Percentiles rank a stretch among this genome's conserved stretches.
Conservation (phyloP, 2,888 invertebrate genomes). For the Blera fallax region DNA sequence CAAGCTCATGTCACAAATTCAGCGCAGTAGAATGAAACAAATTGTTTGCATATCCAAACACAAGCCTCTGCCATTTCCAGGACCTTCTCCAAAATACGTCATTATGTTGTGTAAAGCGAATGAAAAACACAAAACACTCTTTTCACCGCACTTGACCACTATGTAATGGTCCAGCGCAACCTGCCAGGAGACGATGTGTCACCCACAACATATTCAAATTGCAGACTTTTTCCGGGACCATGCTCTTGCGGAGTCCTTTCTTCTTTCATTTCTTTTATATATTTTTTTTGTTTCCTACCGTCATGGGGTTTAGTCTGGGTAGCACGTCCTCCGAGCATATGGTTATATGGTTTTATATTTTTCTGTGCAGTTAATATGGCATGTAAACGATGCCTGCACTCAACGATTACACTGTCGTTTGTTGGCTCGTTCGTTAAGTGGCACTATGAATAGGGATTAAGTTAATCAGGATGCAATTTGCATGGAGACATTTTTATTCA, state of each 20-base stretch:
- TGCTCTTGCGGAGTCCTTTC: conserved; percentile 4
- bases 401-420: conserved; percentile 58
- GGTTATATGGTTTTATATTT: conserved; percentile 30
- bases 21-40: not conserved
- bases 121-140: conserved; percentile 15
- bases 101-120: conserved; percentile 42
- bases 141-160: conserved; percentile 48
- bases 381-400: conserved; percentile 67
- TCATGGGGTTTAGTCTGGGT: not conserved
- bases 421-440: conserved; percentile 46
- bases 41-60: conserved; percentile 40
- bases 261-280: not conserved
- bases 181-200: conserved; percentile 19
- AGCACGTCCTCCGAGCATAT: conserved; percentile 31
- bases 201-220: conserved; percentile 61
- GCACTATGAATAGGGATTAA: conserved; percentile 69
- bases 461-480: conserved; percentile 70
- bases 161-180: not conserved
- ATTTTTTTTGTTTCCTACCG: not conserved
- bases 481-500: conserved; percentile 57
- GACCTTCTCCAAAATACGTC: conserved; percentile 18
- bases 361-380: conserved; percentile 60
- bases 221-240: conserved; percentile 10
- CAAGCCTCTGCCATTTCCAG: not conserved
- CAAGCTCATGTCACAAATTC: not conserved